Evolutionary conservation across 2,888 invertebrate genomes (phyloP).

Genomic region (Aspidapion aeneum): DNA sequence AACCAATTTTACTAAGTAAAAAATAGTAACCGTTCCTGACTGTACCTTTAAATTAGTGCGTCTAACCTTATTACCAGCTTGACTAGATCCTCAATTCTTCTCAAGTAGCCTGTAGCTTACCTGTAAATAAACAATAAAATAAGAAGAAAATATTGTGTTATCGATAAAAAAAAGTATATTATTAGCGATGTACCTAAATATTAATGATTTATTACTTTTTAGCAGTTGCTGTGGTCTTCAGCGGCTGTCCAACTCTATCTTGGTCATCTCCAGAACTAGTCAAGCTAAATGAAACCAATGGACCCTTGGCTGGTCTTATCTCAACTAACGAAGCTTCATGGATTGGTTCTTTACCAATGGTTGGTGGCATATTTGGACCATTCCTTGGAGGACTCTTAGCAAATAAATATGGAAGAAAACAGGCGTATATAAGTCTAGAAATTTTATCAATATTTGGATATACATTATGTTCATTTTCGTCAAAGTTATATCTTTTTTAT

Average conservation of each 20-base stretch:
- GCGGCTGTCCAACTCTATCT: constrained; percentile 34
- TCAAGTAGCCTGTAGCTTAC: too few species aligned
- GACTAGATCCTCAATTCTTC: too few species aligned
- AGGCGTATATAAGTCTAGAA: constrained; percentile 55
- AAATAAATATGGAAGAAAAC: constrained; percentile 63
- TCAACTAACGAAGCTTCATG: constrained; percentile 46
- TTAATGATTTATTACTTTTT: too few species aligned
- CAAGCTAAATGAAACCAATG: constrained; percentile 29
- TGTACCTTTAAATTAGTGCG: too few species aligned
- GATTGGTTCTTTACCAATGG: constrained; percentile 49
- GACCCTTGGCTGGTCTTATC: constrained; percentile 39
- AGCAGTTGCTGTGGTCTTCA: constrained; percentile 13
- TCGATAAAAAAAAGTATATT: too few species aligned
- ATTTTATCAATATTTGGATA: constrained; percentile 70
- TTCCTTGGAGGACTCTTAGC: constrained; percentile 65
- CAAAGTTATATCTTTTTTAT: constrained; percentile 48
- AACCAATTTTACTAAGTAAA: too few species aligned
- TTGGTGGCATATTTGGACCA: constrained; percentile 53
- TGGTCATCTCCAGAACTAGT: constrained; percentile 43
- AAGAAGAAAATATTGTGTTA: too few species aligned
- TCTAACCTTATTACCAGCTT: too few species aligned
- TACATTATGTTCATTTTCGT: constrained; percentile 59
- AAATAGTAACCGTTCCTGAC: too few species aligned
- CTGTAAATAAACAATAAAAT: too few species aligned
- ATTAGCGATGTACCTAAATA: too few species aligned